A percentile compares a stretch with the other conserved stretches of the same genome.
These are phyloP conservation scores for human DNA, from an alignment of 2,113 vertebrate species.

Conservation along the genomic window DNA sequence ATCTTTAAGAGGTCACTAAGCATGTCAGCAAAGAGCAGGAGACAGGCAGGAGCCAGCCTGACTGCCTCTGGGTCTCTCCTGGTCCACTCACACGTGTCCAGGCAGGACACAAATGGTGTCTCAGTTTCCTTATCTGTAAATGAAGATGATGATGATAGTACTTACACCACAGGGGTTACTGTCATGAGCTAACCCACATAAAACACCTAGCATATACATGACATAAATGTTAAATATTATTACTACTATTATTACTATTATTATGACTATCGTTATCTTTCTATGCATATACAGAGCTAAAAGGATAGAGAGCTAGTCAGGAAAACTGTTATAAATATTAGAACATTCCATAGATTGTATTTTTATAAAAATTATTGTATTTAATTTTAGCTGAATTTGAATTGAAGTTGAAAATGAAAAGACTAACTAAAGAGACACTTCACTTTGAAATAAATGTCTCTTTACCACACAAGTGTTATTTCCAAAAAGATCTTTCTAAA, in stretches of 20 bases:
- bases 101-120: not conserved
- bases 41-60: too few relatives aligned
- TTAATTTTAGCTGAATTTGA: not conserved
- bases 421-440: not conserved
- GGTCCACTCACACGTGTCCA: not conserved
- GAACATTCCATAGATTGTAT: not conserved
- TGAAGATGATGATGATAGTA: not conserved
- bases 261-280: not conserved
- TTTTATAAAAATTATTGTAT: not conserved
- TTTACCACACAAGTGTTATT: not conserved
- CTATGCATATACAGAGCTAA: not conserved
- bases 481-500: not conserved
- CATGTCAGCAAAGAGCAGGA: not conserved
- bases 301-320: not conserved
- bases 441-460: not conserved
- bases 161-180: too few relatives aligned
- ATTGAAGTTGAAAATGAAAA: not conserved
- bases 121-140: not conserved
- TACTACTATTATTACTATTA: not conserved
- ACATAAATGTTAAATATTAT: not conserved
- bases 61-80: not conserved
- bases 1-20: not conserved
- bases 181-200: not conserved
- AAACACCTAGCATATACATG: not conserved
- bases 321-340: not conserved